These are phyloP conservation scores for Lithophane leautieri DNA, from an alignment of 2,888 invertebrate species.

Conservation along the genomic window DNA sequence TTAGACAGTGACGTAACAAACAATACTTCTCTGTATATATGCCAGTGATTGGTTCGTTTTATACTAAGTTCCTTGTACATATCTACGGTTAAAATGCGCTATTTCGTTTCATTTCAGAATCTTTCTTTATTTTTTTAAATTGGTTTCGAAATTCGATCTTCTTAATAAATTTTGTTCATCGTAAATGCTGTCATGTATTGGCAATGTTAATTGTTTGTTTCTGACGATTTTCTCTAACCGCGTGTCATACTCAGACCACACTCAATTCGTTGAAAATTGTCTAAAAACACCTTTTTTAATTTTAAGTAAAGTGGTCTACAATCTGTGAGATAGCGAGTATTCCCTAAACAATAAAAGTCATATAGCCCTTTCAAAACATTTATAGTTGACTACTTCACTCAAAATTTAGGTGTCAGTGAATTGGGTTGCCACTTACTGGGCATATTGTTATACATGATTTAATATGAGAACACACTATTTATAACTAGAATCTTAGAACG, in stretches of 20 bases:
- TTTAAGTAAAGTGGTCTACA: conserved; percentile 24
- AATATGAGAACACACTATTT: conserved; percentile 23
- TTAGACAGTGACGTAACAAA: conserved; percentile 46
- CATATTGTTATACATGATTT: conserved; percentile 10
- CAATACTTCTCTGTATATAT: conserved; percentile 10
- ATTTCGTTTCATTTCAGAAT: neutral
- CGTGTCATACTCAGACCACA: conserved; percentile 39
- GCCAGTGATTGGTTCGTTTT: conserved; percentile 28
- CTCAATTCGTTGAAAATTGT: conserved; percentile 27
- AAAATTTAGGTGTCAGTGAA: conserved; percentile 24
- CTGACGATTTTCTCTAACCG: conserved; percentile 16
- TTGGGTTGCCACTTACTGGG: conserved; percentile 3
- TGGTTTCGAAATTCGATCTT: neutral
- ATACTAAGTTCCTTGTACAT: conserved; percentile 22
- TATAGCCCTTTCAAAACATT: neutral
- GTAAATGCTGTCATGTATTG: neutral
- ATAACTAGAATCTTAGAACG: conserved; percentile 41
- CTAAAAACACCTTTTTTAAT: neutral
- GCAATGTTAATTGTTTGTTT: conserved; percentile 12
- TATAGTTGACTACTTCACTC: neutral
- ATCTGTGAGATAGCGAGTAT: neutral
- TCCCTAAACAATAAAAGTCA: neutral
- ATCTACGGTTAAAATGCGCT: neutral
- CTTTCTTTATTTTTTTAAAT: neutral
- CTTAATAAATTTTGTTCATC: neutral